Evolutionary conservation across 1,140 invertebrate genomes (phyloP).

Genomic region (Temnothorax nylanderi): DNA sequence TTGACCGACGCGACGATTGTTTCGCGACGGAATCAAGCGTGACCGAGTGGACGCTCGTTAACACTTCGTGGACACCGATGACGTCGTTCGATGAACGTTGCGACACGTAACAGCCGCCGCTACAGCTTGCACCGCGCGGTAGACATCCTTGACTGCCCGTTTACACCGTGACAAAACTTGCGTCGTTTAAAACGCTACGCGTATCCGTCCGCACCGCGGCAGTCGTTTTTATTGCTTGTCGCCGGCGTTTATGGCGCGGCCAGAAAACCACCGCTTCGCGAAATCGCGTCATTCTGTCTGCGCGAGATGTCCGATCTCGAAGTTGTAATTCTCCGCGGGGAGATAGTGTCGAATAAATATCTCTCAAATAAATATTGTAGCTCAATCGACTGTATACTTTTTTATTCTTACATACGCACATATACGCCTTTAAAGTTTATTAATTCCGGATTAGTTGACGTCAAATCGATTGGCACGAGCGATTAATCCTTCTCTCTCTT

Average conservation of each 20-base stretch:
- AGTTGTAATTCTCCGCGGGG: neutral
- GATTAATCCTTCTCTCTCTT: neutral
- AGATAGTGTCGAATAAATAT: neutral
- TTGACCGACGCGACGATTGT: slow-evolving; percentile 32
- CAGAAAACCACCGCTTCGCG: slow-evolving; percentile 38
- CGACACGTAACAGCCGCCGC: slow-evolving; percentile 64
- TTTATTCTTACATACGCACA: neutral
- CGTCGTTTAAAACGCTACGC: slow-evolving; percentile 45
- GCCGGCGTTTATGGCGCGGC: slow-evolving; percentile 26
- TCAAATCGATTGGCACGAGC: too few species aligned
- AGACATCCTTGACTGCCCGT: slow-evolving; percentile 80
- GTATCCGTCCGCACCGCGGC: slow-evolving; percentile 22
- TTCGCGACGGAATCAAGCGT: slow-evolving; percentile 17
- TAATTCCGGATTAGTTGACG: neutral
- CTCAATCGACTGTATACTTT: neutral
- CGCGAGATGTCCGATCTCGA: neutral
- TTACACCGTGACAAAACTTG: slow-evolving; percentile 60
- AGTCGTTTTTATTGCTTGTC: slow-evolving; percentile 46
- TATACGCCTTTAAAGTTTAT: neutral
- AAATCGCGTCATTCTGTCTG: slow-evolving; percentile 5
- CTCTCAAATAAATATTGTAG: neutral
- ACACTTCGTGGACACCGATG: slow-evolving; percentile 73
- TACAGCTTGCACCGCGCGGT: slow-evolving; percentile 68
- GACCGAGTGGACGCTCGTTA: slow-evolving; percentile 77
- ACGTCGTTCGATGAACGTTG: slow-evolving; percentile 71